Evolutionary conservation across 2,888 invertebrate species (phyloP), one percentile per base, ranked within the genome.

Genomic region (Apamea epomidion): DNA sequence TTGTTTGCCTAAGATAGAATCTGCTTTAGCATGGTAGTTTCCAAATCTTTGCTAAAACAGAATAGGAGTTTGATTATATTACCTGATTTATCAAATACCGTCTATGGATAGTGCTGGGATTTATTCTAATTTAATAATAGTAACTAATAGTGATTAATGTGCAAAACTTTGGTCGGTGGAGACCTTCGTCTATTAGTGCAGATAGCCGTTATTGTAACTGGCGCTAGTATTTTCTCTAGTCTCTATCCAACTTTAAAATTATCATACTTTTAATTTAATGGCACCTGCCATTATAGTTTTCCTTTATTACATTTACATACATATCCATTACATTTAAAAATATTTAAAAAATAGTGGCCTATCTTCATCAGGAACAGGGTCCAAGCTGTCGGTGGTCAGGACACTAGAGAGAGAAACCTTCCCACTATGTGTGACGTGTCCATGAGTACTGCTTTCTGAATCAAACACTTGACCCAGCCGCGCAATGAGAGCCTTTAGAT

Each of bases 161-260:
- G 42, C 5, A 25, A 32, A 74, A 77, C 25, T 65, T 32, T 65
- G 14, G 65, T 65, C 78, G 18, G 10, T 76, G 21, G 65, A n/a
- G 58, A 77, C 18, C 29, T 68, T 32, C 5, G 0, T 77, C 58
- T 62, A 18, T 67, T 48, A 60, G n/a, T 67, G 18, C 12, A 67
- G 37, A 67, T 45, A 58, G 45, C 21, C 45, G n/a, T 76, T 58
- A 58, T 16, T 71, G 14, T 45, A 45, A 29, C 64, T 16, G 54
- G 2, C 16, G 18, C 16, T 48, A 14, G 18, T 37, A 37, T 60
- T 68, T 29, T 29, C 16, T 14, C 14, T 58, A 25, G 5, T 25
- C 5, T 62, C 10, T 48, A 12, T 48, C 16, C 32, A 32, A 58
- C 37, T 37, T 65, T 65, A 12, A 21, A 65, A 65, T 32, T 10